A percentile compares a stretch with the other conserved stretches of the same genome.
Conservation (phyloP, 1,140 invertebrate genomes). For the Drosophila grimshawi region DNA sequence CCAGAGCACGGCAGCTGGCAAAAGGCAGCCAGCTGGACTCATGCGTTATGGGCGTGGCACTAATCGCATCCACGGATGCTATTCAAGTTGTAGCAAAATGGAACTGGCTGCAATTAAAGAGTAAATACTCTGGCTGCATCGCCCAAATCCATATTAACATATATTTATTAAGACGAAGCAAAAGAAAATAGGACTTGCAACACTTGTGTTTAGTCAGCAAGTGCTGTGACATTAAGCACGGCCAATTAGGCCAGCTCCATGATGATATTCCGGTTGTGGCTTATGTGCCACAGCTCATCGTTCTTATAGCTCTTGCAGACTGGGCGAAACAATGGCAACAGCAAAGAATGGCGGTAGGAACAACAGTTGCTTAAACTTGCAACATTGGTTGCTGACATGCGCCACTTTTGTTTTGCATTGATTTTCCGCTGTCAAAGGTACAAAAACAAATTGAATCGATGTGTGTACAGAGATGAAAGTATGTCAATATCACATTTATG, state of each 20-base stretch:
- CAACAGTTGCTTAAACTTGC: slow-evolving; percentile 1
- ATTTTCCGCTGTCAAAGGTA: not conserved
- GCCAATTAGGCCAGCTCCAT: slow-evolving; percentile 20
- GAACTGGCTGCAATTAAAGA: slow-evolving; percentile 20
- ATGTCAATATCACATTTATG: no score
- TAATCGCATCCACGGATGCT: not conserved
- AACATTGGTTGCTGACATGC: slow-evolving; percentile 27
- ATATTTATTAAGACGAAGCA: no score
- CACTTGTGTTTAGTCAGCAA: no score
- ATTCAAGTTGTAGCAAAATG: slow-evolving; percentile 1
- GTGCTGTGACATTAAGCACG: no score
- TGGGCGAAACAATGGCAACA: slow-evolving; percentile 12
- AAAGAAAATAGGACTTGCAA: no score
- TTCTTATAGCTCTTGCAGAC: slow-evolving; percentile 21
- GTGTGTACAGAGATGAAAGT: no score
- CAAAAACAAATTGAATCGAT: not conserved
- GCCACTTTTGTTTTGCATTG: slow-evolving; percentile 10
- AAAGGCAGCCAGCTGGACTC: slow-evolving; percentile 57
- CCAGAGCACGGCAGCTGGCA: slow-evolving; percentile 31
- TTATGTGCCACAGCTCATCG: not conserved
- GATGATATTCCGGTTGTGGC: not conserved
- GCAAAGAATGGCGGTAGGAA: not conserved
- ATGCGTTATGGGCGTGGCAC: slow-evolving; percentile 17
- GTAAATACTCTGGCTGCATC: slow-evolving; percentile 5
- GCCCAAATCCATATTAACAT: no score